Conservation (phyloP, 2,888 invertebrate genomes). For the Peribatodes rhomboidaria region DNA sequence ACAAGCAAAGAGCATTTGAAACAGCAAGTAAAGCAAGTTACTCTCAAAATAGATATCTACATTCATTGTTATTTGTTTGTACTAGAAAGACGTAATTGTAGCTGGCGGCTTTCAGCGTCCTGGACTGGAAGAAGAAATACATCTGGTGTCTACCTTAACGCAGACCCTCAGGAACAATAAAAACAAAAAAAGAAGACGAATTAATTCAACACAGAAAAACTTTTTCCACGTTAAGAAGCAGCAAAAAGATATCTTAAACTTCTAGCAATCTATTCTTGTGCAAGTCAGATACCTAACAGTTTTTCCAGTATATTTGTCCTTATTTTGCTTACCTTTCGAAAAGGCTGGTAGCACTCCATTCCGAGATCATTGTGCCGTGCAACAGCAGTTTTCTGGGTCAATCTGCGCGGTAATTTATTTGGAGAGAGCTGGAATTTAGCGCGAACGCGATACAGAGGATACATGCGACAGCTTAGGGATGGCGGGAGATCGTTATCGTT, state of each 20-base stretch:
- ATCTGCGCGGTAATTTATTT: conserved; percentile 77
- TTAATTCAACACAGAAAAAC: no score
- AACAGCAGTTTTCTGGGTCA: conserved; percentile 73
- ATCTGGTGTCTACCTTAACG: no score
- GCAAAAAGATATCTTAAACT: no score
- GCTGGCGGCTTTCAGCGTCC: background rate
- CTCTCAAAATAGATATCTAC: background rate
- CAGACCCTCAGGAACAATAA: no score
- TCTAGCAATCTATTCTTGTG: no score
- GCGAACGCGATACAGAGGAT: conserved; percentile 53
- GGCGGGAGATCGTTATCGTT: conserved; percentile 49
- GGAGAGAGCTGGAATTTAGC: conserved; percentile 65
- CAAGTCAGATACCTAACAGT: no score
- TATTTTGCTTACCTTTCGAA: conserved; percentile 22
- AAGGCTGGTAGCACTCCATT: conserved; percentile 29
- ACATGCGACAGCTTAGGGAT: conserved; percentile 55
- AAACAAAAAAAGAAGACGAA: background rate
- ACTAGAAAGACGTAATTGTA: no score
- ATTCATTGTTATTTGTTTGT: no score
- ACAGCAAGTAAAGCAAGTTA: no score
- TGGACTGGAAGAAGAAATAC: no score
- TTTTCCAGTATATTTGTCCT: conserved; percentile 6
- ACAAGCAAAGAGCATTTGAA: no score
- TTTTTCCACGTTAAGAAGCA: no score
- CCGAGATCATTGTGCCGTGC: conserved; percentile 63